Conservation (phyloP, 2,888 invertebrate species). For the Caenorhabditis angaria region DNA sequence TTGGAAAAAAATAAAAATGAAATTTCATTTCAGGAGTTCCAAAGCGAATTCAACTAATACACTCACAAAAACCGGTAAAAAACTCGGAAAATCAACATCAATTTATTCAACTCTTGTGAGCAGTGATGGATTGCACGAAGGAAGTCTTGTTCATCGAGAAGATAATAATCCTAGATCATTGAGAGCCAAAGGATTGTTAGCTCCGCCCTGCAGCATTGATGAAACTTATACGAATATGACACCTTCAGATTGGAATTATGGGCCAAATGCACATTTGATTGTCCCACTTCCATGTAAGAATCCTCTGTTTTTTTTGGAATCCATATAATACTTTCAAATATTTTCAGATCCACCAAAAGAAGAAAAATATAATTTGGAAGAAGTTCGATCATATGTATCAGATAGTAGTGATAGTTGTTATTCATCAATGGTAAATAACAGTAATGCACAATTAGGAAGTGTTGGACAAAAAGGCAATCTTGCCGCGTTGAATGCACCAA, state of each 20-base stretch:
- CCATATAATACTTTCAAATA: not conserved
- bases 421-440: constrained; percentile 49
- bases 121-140: not conserved
- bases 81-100: not conserved
- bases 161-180: not conserved
- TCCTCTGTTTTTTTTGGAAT: not conserved
- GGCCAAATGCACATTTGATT: not conserved
- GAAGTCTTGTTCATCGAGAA: not conserved
- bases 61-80: not conserved
- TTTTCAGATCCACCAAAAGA: constrained; percentile 17
- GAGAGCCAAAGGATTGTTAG: not conserved
- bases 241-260: constrained; percentile 19
- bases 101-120: not conserved
- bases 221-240: constrained; percentile 20
- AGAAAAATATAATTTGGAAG: constrained; percentile 26
- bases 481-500: constrained; percentile 5
- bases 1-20: not conserved
- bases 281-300: constrained; percentile 7
- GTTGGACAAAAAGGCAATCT: not conserved
- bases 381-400: constrained; percentile 44
- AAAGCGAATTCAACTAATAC: not conserved
- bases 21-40: not conserved
- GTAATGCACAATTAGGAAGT: not conserved
- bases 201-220: not conserved
- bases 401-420: constrained; percentile 63